Conservation (phyloP, 1,140 invertebrate species). For the Ceratosolen fusciceps region DNA sequence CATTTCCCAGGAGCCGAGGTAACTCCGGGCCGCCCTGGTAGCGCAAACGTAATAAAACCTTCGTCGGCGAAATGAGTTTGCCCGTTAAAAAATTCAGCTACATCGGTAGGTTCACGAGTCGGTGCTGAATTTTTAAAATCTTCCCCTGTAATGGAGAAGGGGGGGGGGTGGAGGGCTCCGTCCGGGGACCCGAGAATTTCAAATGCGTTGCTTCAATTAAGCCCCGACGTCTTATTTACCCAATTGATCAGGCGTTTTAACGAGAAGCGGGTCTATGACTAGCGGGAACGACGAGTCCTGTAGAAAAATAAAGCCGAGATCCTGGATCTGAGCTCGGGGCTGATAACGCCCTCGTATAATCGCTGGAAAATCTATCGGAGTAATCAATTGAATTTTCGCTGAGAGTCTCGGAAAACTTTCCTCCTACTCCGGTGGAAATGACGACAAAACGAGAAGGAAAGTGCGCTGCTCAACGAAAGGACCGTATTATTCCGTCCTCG, state of each 20-base stretch:
- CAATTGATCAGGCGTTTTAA: not conserved
- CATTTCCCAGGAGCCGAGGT: conserved; percentile 4
- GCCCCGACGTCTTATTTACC: not conserved
- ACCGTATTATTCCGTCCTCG: no score
- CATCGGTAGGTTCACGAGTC: not conserved
- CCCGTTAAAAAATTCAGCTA: not conserved
- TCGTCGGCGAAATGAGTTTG: not conserved
- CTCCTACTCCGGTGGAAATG: not conserved
- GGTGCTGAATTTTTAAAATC: not conserved
- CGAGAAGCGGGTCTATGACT: no score
- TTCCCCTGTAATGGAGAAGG: not conserved
- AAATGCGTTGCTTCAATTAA: not conserved
- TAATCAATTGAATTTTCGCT: conserved; percentile 32
- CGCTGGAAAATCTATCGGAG: conserved; percentile 10
- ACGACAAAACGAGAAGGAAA: not conserved
- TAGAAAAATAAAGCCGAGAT: not conserved
- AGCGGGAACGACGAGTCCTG: not conserved
- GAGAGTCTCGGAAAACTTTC: conserved; percentile 17
- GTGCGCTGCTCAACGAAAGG: not conserved
- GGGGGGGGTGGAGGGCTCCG: not conserved
- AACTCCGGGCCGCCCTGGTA: not conserved
- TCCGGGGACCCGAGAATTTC: not conserved
- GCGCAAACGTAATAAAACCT: conserved; percentile 1
- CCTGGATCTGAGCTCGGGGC: not conserved
- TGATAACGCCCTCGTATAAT: not conserved